Percentiles rank a stretch among this genome's conserved stretches.
Conservation (phyloP, 2,888 invertebrate species). For the Ormyrus labotus region DNA sequence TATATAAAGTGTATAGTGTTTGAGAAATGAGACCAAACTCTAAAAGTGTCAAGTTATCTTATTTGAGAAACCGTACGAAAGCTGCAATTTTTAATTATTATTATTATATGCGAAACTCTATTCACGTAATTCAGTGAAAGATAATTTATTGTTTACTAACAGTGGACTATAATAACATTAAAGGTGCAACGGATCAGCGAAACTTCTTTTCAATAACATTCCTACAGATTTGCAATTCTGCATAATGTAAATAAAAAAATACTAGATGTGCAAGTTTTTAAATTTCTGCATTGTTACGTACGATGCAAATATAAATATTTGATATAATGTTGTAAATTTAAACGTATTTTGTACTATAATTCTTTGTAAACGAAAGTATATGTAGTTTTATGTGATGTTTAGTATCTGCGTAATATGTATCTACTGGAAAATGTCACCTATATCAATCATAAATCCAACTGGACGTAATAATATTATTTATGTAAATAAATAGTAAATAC, state of each 20-base stretch:
- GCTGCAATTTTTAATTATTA: too few relatives aligned
- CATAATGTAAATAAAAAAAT: slow-evolving; percentile 42
- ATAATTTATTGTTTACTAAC: slow-evolving; percentile 13
- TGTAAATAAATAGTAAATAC: slow-evolving; percentile 47
- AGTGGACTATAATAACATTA: neutral
- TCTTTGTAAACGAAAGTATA: slow-evolving; percentile 33
- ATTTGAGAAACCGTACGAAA: too few relatives aligned
- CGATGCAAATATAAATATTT: slow-evolving; percentile 23
- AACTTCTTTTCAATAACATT: slow-evolving; percentile 9
- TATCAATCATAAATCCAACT: slow-evolving; percentile 36
- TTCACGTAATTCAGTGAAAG: too few relatives aligned
- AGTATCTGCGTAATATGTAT: slow-evolving; percentile 28
- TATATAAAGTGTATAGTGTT: too few relatives aligned
- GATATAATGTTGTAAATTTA: slow-evolving; percentile 34
- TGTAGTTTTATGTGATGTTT: slow-evolving; percentile 15
- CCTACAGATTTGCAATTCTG: slow-evolving; percentile 9
- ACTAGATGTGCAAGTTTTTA: slow-evolving; percentile 38
- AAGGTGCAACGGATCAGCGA: slow-evolving; percentile 4
- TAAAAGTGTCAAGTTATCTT: too few relatives aligned
- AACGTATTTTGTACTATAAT: slow-evolving; percentile 46
- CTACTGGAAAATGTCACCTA: slow-evolving; percentile 36
- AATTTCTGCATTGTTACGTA: slow-evolving; percentile 17
- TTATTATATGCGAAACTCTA: too few relatives aligned
- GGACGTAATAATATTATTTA: slow-evolving; percentile 50
- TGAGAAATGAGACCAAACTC: too few relatives aligned